These are phyloP conservation scores for Callyntrura sp. DNA, from an alignment of 2,888 invertebrate genomes.

Conservation along the genomic window DNA sequence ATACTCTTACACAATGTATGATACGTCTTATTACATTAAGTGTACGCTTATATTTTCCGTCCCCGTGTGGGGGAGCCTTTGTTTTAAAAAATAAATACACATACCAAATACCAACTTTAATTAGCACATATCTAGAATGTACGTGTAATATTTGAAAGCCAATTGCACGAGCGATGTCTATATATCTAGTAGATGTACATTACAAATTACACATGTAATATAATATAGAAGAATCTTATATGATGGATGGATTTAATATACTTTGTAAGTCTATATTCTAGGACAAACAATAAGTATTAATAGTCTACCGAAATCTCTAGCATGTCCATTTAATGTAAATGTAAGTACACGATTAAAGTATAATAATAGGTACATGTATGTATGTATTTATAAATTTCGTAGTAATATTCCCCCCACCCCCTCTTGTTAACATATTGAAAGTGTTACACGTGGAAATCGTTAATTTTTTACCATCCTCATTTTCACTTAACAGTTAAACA, in stretches of 20 bases:
- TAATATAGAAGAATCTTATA: constrained; percentile 39
- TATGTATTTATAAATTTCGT: neutral
- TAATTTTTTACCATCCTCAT: constrained; percentile 13
- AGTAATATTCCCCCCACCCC: constrained; percentile 19
- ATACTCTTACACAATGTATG: neutral
- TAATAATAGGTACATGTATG: constrained; percentile 22
- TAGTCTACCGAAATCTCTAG: neutral
- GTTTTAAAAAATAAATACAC: constrained; percentile 19
- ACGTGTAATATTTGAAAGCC: constrained; percentile 43
- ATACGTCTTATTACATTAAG: neutral
- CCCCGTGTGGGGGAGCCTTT: neutral
- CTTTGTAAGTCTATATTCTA: constrained; percentile 66
- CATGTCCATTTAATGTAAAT: neutral
- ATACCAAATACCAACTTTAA: constrained; percentile 28
- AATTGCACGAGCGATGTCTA: constrained; percentile 51
- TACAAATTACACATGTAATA: too few relatives aligned
- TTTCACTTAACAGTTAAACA: neutral
- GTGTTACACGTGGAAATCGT: too few relatives aligned
- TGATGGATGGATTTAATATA: constrained; percentile 72
- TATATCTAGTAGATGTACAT: too few relatives aligned
- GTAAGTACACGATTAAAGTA: neutral
- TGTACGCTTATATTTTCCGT: too few relatives aligned
- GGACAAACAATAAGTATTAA: constrained; percentile 29
- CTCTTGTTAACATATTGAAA: constrained; percentile 25
- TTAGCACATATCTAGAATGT: constrained; percentile 6